phyloP scores from a whole-genome alignment of 2,888 invertebrate species.

The Eueremaeus valkanovi region DNA sequence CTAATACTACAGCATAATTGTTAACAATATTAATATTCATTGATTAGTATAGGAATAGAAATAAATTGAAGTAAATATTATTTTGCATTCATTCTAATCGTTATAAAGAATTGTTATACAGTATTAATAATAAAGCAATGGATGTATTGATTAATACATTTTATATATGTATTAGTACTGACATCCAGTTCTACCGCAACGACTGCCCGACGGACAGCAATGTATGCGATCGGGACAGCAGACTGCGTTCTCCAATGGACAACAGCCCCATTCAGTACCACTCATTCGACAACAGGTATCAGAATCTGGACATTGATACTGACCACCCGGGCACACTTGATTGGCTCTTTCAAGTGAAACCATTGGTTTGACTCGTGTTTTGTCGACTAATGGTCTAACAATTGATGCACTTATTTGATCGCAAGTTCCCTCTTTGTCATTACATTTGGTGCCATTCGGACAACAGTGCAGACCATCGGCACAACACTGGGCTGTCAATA shows the following conservation, averaged over 20 bases:
- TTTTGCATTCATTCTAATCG: no score
- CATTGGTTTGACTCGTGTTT: background rate
- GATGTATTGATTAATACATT: background rate
- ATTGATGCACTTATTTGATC: no score
- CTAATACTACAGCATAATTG: no score
- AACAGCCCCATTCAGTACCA: constrained; percentile 50
- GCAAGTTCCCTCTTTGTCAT: constrained; percentile 47
- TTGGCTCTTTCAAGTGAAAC: background rate
- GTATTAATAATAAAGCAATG: no score
- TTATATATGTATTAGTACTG: background rate
- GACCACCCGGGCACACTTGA: constrained; percentile 44
- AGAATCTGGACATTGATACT: constrained; percentile 45
- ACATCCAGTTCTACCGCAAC: background rate
- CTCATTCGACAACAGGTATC: constrained; percentile 50
- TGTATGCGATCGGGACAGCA: constrained; percentile 51
- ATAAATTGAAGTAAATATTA: no score
- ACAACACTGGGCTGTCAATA: constrained; percentile 42
- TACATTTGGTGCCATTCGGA: constrained; percentile 40
- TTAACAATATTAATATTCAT: background rate
- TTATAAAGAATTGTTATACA: no score
- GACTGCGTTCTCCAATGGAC: constrained; percentile 50
- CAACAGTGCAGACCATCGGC: constrained; percentile 41
- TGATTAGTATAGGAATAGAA: no score
- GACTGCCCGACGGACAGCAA: constrained; percentile 48
- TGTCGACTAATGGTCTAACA: no score